Base-by-base conservation (phyloP, 2,113 vertebrate genomes). In the Lophura nycthemera region DNA sequence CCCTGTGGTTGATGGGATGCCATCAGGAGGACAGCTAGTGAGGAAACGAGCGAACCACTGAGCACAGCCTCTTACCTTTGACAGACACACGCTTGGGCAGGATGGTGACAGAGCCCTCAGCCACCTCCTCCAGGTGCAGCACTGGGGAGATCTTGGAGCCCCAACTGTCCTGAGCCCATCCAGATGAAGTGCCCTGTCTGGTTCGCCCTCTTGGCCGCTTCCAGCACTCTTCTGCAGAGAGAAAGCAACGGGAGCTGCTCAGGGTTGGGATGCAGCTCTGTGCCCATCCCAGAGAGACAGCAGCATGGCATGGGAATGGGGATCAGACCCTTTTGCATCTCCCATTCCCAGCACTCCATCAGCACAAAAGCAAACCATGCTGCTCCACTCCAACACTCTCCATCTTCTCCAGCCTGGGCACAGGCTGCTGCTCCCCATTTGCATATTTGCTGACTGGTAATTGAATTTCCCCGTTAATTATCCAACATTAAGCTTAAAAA, bases 111-210 rank as follows among this genome's bases (percentile, higher is more conserved):
- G 99, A 98, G 3, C 99, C 99, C 95, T 99, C 99, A 0, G 99
- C 99, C 97, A 99, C 99, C 90, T 99, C 99, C 94, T 99, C 99
- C 94, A 99, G 98, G 95, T 98, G 98, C 86, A 99, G 97, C 66
- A 99, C 98, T 0, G 99, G 99, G 17, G 99, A 89, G 3, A 98
- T 99, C 97, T 99, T 99, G 94, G 99, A 99, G 71, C 99, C 99
- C 99, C 99, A 99, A 97, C 99, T 99, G 97, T 99, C 99, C 99
- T 0, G 99, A 99, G 63, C 99, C 99, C 89, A 99, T 99, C 99
- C 99, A 99, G 97, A 99, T 98, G 97, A 99, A 99, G 89, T 99
- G 99, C 12, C 98, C 98, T 0, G 98, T 99, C 97, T 99, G 98
- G 96, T 99, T 99, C 8, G 99, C 99, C 91, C 97, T 98, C 93